Evolutionary conservation across 2,797 vertebrate species (phyloP).

Genomic region (Myotis pilosus): DNA sequence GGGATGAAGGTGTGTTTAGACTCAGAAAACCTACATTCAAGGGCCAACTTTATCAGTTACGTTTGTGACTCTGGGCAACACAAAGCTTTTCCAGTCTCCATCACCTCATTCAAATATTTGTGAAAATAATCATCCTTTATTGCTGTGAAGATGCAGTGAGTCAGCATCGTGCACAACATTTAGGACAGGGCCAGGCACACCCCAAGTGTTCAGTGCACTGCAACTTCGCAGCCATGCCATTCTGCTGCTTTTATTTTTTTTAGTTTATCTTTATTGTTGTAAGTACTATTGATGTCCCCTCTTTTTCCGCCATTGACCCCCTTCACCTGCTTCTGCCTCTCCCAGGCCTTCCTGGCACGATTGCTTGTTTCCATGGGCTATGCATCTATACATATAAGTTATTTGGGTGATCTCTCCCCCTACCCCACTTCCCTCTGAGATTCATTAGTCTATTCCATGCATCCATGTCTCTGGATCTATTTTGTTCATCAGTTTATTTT

Average conservation of each 20-base stretch:
- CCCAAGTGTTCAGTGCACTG: not conserved
- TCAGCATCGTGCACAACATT: not conserved
- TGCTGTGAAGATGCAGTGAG: not conserved
- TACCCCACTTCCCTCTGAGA: not conserved
- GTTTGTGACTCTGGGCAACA: not conserved
- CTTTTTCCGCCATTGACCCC: fast-evolving
- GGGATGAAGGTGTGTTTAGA: not conserved
- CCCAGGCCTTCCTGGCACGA: not conserved
- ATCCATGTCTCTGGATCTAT: not conserved
- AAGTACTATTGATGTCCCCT: not conserved
- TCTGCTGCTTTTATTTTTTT: not conserved
- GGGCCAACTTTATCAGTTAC: not conserved
- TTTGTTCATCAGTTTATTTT: not conserved
- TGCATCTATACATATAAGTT: not conserved
- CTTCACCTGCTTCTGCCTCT: not conserved
- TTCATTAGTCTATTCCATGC: not conserved
- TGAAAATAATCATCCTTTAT: not conserved
- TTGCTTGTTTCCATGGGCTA: not conserved
- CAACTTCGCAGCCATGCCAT: not conserved
- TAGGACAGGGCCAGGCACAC: not conserved
- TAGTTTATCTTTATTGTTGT: not conserved
- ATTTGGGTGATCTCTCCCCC: not conserved
- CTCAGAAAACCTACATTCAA: not conserved
- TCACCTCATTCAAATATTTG: not conserved
- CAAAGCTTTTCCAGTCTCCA: not conserved